phyloP scores from a whole-genome alignment of 1,140 invertebrate genomes.

The Probaryconus sp. region DNA sequence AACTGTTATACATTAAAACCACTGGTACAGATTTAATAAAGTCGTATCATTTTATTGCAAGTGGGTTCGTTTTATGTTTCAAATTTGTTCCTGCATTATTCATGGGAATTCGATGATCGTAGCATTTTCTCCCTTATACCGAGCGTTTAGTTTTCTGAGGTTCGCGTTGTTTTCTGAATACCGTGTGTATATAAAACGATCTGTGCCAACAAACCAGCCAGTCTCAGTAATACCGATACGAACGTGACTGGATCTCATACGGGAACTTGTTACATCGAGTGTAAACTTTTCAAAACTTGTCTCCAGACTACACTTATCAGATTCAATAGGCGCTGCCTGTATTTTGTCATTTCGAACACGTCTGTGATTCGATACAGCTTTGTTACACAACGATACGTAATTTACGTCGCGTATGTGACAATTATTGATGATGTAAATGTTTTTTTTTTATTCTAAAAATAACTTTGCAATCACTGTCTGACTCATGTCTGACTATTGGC shows the following conservation, averaged over 20 bases:
- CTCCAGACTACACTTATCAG: constrained; percentile 41
- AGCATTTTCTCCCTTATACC: constrained; percentile 17
- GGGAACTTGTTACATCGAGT: constrained; percentile 52
- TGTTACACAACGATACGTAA: constrained; percentile 27
- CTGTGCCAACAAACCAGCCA: no score
- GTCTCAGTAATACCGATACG: constrained; percentile 41
- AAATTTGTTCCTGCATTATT: constrained; percentile 13
- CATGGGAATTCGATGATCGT: constrained; percentile 9
- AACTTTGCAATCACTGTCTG: not conserved
- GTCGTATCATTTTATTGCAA: not conserved
- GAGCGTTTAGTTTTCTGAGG: constrained; percentile 23
- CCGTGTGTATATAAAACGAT: constrained; percentile 39
- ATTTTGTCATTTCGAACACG: constrained; percentile 48
- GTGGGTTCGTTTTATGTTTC: constrained; percentile 7
- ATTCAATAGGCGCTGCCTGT: constrained; percentile 44
- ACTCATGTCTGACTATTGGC: no score
- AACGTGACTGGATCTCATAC: constrained; percentile 40
- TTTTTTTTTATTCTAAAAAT: constrained; percentile 28
- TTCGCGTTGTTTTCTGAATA: constrained; percentile 31
- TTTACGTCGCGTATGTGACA: no score
- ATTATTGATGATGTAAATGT: no score
- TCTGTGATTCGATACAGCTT: constrained; percentile 35
- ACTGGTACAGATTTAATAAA: not conserved
- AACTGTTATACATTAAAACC: not conserved
- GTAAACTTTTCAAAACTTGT: constrained; percentile 48